phyloP scores from a whole-genome alignment of 23 tunicate species.

The Halocynthia aurantium region DNA sequence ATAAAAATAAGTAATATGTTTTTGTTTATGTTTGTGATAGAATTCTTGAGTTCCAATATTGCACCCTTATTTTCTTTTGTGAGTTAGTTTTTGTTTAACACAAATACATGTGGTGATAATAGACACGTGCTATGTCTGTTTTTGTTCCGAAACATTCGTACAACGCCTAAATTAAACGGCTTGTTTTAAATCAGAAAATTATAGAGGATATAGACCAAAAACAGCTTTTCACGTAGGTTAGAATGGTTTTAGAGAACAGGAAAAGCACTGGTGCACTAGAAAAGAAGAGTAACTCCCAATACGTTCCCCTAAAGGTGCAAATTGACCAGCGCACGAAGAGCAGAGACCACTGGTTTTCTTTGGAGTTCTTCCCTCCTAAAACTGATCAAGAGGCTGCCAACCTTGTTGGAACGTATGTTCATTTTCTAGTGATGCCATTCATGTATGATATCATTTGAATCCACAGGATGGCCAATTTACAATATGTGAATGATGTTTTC shows the following conservation, averaged over 20 bases:
- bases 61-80: no score
- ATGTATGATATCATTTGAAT: no score
- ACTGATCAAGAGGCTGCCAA: conserved; percentile 87
- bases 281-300: background rate
- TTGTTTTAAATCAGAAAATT: no score
- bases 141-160: no score
- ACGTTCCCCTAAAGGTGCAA: conserved; percentile 9
- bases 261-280: background rate
- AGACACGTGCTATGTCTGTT: no score
- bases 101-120: no score
- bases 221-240: background rate
- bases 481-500: background rate
- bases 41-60: no score
- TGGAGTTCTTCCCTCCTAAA: conserved; percentile 85
- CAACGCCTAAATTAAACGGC: no score
- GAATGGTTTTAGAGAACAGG: background rate
- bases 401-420: conserved; percentile 65
- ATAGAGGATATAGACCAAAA: no score
- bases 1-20: no score
- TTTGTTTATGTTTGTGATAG: no score
- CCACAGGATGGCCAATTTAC: background rate
- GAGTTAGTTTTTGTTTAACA: no score
- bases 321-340: conserved; percentile 26
- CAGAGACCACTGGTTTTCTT: conserved; percentile 54
- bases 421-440: background rate